These are phyloP conservation scores for Eospalax fontanierii DNA, from an alignment of 2,797 vertebrate species.

Conservation along the genomic window DNA sequence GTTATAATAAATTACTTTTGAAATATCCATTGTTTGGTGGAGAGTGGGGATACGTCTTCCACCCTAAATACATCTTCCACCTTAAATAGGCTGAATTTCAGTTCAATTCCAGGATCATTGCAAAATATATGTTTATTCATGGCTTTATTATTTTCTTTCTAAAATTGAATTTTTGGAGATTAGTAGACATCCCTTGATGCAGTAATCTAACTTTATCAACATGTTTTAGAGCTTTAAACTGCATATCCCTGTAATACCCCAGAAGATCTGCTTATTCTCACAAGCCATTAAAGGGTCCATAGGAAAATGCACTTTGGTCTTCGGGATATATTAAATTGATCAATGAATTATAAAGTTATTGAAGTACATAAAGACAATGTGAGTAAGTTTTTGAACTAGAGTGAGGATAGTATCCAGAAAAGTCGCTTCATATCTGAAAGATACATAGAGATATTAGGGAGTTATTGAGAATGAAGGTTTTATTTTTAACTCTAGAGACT, in stretches of 20 bases:
- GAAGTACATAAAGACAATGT: neutral
- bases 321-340: neutral
- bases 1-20: slow-evolving; percentile 19
- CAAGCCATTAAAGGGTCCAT: neutral
- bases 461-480: neutral
- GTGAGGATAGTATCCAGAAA: neutral
- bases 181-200: neutral
- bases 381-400: neutral
- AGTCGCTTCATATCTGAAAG: neutral
- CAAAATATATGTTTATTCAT: neutral
- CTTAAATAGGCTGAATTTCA: neutral
- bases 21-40: slow-evolving; percentile 15
- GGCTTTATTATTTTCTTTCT: neutral
- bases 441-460: neutral
- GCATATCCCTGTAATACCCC: neutral
- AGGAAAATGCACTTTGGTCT: neutral
- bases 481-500: neutral
- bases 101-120: neutral
- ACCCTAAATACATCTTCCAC: slow-evolving; percentile 10
- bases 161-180: neutral
- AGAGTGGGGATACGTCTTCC: neutral
- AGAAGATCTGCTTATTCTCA: neutral
- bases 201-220: neutral
- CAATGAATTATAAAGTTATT: neutral
- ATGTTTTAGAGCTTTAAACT: neutral